Conservation (phyloP, 2,113 vertebrate species). For the Laterallus jamaicensis region DNA sequence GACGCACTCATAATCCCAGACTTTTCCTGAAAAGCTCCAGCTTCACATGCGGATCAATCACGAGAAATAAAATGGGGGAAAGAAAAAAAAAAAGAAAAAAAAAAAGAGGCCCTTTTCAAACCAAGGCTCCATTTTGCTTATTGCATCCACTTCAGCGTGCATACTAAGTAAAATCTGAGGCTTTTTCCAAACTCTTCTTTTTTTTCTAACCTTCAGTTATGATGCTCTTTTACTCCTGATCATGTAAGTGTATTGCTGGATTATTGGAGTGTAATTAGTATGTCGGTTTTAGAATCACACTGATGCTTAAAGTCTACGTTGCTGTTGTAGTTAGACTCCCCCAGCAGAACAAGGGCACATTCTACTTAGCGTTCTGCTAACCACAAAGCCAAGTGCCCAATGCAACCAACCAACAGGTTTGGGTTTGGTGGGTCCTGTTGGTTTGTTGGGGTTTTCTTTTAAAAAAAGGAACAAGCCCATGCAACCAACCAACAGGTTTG, state of each 20-base stretch:
- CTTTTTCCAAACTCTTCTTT: neutral
- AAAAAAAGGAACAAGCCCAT: no score
- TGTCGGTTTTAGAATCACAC: neutral
- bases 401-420: neutral
- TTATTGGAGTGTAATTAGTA: neutral
- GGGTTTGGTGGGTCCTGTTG: no score
- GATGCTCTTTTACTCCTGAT: neutral
- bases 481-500: neutral
- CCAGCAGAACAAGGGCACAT: neutral
- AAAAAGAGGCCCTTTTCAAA: conserved; percentile 28
- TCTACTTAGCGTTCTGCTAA: neutral
- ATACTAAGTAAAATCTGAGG: conserved; percentile 3
- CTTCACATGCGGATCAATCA: conserved; percentile 52
- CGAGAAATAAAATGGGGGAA: neutral
- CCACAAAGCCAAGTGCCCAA: neutral
- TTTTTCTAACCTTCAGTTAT: neutral
- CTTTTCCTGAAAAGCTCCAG: conserved; percentile 64
- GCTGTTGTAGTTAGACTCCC: neutral
- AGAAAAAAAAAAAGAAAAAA: conserved; percentile 15
- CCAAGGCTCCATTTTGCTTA: neutral
- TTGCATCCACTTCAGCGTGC: neutral
- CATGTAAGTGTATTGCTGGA: neutral
- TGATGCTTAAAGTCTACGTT: neutral
- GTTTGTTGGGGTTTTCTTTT: no score
- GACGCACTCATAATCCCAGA: conserved; percentile 64